Evolutionary conservation across 2,797 vertebrate species (phyloP).

Genomic region (Artibeus jamaicensis): DNA sequence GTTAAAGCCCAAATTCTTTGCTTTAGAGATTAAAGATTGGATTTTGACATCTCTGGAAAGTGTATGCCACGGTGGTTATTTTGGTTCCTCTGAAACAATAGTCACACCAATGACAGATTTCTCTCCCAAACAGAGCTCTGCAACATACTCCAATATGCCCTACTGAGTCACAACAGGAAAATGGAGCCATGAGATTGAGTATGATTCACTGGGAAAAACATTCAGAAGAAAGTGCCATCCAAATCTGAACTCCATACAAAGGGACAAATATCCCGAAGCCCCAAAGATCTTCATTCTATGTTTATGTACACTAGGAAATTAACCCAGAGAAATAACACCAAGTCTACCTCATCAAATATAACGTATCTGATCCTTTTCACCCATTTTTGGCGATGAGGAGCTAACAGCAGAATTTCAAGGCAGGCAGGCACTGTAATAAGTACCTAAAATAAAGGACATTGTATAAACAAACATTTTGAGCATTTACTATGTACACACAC

Average conservation of each 20-base stretch:
- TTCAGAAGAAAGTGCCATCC: not conserved
- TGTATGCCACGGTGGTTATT: not conserved
- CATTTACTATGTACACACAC: not conserved
- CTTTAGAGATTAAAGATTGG: not conserved
- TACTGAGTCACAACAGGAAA: not conserved
- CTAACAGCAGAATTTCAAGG: constrained; percentile 75
- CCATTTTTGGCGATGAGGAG: constrained; percentile 74
- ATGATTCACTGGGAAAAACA: not conserved
- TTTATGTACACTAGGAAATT: not conserved
- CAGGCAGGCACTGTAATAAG: constrained; percentile 79
- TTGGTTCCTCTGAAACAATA: not conserved
- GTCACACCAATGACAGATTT: not conserved
- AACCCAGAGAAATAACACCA: not conserved
- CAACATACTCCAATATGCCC: not conserved
- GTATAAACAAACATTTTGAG: not conserved
- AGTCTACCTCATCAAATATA: constrained; percentile 79
- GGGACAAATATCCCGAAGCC: not conserved
- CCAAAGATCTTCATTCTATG: not conserved
- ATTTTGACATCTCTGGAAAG: not conserved
- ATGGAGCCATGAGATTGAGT: not conserved
- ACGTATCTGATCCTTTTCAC: constrained; percentile 77
- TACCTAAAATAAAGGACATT: constrained; percentile 59
- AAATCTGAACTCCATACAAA: not conserved
- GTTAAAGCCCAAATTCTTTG: not conserved
- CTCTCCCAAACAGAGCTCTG: not conserved